Conservation (phyloP, 2,113 vertebrate genomes). For the Ailurus styani region DNA sequence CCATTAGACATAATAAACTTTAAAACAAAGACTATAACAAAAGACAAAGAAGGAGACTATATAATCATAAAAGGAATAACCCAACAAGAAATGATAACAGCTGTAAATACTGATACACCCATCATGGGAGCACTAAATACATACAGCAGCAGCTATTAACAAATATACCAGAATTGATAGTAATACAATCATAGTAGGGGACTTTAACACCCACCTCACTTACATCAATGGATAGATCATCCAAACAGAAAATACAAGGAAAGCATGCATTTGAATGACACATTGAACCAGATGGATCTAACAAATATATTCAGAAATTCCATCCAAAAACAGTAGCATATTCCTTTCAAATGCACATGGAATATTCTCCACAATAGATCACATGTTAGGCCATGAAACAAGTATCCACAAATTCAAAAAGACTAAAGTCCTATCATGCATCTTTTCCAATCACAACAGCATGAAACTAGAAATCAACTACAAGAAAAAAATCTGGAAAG, state of each 20-base stretch:
- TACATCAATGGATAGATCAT: not conserved
- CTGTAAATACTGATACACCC: not conserved
- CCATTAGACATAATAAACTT: not conserved
- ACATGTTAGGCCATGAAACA: not conserved
- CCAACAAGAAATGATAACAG: not conserved
- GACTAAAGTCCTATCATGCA: not conserved
- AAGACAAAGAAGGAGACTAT: not conserved
- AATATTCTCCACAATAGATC: not conserved
- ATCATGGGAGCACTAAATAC: not conserved
- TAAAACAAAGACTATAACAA: not conserved
- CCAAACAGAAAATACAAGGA: not conserved
- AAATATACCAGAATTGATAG: not conserved
- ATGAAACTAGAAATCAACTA: not conserved
- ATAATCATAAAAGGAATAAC: not conserved
- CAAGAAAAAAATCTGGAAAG: not conserved
- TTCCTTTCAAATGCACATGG: not conserved
- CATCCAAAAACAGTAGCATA: not conserved
- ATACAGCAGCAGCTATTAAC: not conserved
- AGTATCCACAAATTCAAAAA: not conserved
- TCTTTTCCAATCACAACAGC: not conserved
- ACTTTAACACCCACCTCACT: not conserved
- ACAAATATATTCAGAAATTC: not conserved
- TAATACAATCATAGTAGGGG: not conserved
- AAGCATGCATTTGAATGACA: not conserved
- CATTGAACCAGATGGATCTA: not conserved